Evolutionary conservation across 2,113 vertebrate species (phyloP), one percentile per base, ranked within the genome.

Genomic region (Paradoxurus hermaphroditus): DNA sequence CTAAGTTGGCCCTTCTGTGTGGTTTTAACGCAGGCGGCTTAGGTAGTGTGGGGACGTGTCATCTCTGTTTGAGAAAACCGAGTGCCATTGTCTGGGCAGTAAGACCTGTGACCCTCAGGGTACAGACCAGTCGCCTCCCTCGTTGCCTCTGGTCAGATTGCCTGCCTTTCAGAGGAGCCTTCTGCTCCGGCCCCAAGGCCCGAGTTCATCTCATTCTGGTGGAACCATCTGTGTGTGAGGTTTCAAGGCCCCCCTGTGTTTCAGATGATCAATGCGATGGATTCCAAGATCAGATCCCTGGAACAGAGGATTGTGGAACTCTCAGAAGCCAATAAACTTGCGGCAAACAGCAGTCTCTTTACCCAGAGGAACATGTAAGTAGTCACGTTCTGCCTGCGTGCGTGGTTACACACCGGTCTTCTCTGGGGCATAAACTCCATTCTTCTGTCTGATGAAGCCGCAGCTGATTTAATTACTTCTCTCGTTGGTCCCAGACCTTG

Each of bases 291-390:
- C 98, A 99, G 99, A 97, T 99, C 99, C 85, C 98, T 99, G 99
- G 99, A 99, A 97, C 99, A 99, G 98, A 99, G 99, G 97, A 99
- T 99, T 96, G 98, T 99, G 95, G 99, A 99, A 97, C 95, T 99
- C 83, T 99, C 99, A 0, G 99, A 99, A 98, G 99, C 99, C 92
- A 99, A 99, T 98, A 99, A 99, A 95, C 98, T 99, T 93, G 99
- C 99, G 49, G 99, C 99, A 89, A 99, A 99, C 88, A 99, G 99
- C 99, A 99, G 99, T 79, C 99, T 99, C 98, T 99, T 99, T 96
- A 99, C 99, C 29, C 99, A 99, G 98, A 99, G 99, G 98, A 99
- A 99, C 98, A 99, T 99, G 99, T 99, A 98, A 99, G 99, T 99
- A 94, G 95, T 96, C 73, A 84, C 49, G 34, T 88, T 86, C 97